Base-by-base conservation (phyloP, 2,888 invertebrate genomes). In the Leptura quadrifasciata region DNA sequence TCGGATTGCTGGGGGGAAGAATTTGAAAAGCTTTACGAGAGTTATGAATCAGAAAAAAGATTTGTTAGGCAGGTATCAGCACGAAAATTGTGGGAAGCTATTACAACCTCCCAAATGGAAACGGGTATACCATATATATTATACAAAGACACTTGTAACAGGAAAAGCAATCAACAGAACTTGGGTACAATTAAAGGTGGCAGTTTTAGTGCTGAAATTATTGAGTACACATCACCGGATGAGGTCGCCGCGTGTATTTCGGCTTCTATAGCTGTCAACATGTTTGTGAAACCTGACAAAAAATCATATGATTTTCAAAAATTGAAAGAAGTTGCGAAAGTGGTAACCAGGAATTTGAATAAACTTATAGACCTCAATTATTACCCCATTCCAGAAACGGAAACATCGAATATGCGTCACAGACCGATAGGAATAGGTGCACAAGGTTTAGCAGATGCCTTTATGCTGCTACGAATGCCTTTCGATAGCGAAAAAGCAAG, bases 51-150 rank as follows among this genome's bases (percentile, higher is more conserved):
- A n/a, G 95, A 95, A 86, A 94, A 94, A 0, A 90, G 92, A 35
- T 96, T 91, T 71, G 61, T 80, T 8, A 80, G 79, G 21, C 93
- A 92, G 80, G 91, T 96, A 0, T 92, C 93, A 77, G 99, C 99
- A 0, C 96, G 97, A 88, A 91, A 94, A 76, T 88, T 99, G 55
- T 99, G 98, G 98, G 95, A 95, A 86, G 96, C 97, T 55, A 96
- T 99, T 78, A 94, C 98, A 78, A 95, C 97, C 87, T 93, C 98
- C 0, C 98, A 98, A 90, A 96, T 97, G 2, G 99, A 99, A 91
- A 99, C 99, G 1, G 99, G 99, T 15, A 97, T 97, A 4, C 99
- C 99, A 0, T 99, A 97, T 88, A 98, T 99, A 97, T 90, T 97
- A 0, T 97, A 97, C 87, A 97, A 97, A 90, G 99, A 99, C 90